Percentiles rank a stretch among this genome's conserved stretches.
Conservation (phyloP, 2,113 vertebrate species). For the Typhlomys cinereus region DNA sequence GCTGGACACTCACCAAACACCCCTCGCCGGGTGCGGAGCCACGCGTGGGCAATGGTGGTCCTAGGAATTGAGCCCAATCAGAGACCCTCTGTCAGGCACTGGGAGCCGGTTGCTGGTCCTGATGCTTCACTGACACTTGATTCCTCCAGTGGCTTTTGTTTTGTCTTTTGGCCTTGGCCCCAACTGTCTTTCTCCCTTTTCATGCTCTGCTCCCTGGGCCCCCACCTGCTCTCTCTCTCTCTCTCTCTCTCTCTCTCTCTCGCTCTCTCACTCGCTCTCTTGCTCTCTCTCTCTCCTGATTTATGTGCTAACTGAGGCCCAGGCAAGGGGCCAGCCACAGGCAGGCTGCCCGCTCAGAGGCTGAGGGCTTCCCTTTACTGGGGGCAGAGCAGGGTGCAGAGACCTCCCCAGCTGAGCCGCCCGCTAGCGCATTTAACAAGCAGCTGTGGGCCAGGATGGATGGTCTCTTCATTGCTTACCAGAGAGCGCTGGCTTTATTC, state of each 20-base stretch:
- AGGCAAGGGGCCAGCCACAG: neutral
- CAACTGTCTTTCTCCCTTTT: neutral
- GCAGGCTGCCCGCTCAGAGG: neutral
- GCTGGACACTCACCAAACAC: neutral
- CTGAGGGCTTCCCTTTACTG: neutral
- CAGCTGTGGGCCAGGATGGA: neutral
- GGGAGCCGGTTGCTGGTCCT: neutral
- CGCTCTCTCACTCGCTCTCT: neutral
- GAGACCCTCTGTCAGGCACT: neutral
- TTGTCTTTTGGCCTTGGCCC: neutral
- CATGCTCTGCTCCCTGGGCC: neutral
- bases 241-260: neutral
- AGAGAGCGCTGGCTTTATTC: neutral
- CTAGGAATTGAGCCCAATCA: neutral
- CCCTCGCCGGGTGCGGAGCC: neutral
- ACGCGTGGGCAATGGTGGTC: neutral
- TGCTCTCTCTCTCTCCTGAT: neutral
- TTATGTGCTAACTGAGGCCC: neutral
- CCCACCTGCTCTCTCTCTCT: neutral
- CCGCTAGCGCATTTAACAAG: neutral
- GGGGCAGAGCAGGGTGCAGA: neutral
- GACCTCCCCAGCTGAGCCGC: neutral
- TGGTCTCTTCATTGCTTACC: constrained; percentile 29
- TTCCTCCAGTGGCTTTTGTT: neutral
- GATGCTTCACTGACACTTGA: too few relatives aligned